Conservation (phyloP, 2,113 vertebrate genomes). For the Vidua chalybeata region DNA sequence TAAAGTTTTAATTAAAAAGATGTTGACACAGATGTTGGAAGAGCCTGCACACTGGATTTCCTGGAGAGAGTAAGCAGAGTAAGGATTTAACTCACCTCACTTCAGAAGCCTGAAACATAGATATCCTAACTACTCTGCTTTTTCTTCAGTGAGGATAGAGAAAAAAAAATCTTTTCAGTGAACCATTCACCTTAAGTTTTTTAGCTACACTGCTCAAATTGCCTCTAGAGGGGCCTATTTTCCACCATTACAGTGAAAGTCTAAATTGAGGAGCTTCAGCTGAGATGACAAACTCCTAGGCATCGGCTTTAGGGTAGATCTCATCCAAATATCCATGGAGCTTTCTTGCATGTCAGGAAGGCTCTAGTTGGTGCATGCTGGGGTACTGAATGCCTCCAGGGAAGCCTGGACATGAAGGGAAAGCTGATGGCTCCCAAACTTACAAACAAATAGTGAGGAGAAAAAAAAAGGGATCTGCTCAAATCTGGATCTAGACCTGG, state of each 20-base stretch:
- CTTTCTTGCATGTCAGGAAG: background rate
- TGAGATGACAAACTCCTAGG: background rate
- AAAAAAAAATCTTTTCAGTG: background rate
- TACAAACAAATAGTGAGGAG: background rate
- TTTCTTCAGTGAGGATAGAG: background rate
- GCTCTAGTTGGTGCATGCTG: background rate
- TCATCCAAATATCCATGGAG: background rate
- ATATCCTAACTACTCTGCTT: background rate
- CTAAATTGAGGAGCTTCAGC: constrained; percentile 1
- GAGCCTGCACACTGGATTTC: background rate
- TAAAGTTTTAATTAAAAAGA: background rate
- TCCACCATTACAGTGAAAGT: background rate
- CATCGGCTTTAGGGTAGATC: background rate
- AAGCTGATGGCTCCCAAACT: background rate
- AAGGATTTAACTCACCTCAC: background rate
- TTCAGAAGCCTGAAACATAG: background rate
- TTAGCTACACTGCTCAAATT: background rate
- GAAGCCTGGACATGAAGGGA: background rate
- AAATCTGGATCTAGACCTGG: background rate
- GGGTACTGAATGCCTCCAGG: background rate
- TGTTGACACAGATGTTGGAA: background rate
- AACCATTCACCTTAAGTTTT: background rate
- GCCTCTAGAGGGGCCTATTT: constrained; percentile 50
- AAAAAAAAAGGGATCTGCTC: background rate
- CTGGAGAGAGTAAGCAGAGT: background rate